A percentile compares a stretch with the other conserved stretches of the same genome.
phyloP scores from a whole-genome alignment of 2,797 vertebrate species.

The Myotis vivesi region DNA sequence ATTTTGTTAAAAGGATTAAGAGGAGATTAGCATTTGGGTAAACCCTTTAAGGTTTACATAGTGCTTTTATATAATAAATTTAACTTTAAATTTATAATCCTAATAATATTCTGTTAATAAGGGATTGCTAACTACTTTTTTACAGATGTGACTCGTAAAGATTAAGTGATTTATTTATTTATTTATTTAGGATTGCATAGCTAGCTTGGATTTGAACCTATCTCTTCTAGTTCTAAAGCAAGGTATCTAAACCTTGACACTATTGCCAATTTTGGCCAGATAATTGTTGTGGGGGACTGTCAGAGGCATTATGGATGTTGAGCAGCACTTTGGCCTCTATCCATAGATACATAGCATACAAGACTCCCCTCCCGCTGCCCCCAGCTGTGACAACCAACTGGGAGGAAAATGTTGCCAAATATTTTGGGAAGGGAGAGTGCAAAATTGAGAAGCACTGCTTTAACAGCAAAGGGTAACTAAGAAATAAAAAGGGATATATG shows the following conservation, averaged over 20 bases:
- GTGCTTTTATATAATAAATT: neutral
- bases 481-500: neutral
- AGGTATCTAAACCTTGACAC: neutral
- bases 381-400: neutral
- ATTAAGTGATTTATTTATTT: conserved; percentile 14
- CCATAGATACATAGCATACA: neutral
- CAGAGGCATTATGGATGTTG: neutral
- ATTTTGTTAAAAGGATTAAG: conserved; percentile 43
- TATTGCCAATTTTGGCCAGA: neutral
- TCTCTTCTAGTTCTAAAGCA: neutral
- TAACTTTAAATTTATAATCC: conserved; percentile 1
- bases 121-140: neutral
- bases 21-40: conserved; percentile 40
- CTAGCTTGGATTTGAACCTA: neutral
- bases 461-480: neutral
- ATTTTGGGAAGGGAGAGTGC: neutral
- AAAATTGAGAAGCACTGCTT: neutral
- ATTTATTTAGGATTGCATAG: conserved; percentile 30
- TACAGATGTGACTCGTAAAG: neutral
- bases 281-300: neutral
- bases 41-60: conserved; percentile 11
- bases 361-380: no score
- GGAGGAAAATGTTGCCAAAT: neutral
- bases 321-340: neutral
- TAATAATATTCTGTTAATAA: conserved; percentile 14